phyloP scores from a whole-genome alignment of 2,888 invertebrate species.

The Gerosis bhagava region DNA sequence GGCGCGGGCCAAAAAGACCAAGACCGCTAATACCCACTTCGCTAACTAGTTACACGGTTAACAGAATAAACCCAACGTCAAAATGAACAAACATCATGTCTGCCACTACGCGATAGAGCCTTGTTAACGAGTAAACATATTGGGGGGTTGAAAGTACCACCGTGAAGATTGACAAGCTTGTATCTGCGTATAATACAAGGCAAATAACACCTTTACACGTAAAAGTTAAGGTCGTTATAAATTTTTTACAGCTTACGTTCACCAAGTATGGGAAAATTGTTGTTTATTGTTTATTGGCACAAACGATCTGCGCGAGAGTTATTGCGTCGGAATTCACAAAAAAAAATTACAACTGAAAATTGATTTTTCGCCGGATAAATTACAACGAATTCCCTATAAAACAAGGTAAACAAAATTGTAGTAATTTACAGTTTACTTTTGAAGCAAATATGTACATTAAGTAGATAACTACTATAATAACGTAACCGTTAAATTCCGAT shows the following conservation, averaged over 20 bases:
- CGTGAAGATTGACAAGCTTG: slow-evolving; percentile 44
- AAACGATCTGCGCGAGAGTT: slow-evolving; percentile 54
- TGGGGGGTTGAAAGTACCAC: slow-evolving; percentile 52
- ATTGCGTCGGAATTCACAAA: slow-evolving; percentile 55
- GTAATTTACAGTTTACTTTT: slow-evolving; percentile 9
- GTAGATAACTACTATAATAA: too few species aligned
- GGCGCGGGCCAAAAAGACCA: slow-evolving; percentile 63
- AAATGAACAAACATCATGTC: slow-evolving; percentile 37
- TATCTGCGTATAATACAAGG: slow-evolving; percentile 21
- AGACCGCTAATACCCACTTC: slow-evolving; percentile 69
- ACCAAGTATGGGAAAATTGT: slow-evolving; percentile 49
- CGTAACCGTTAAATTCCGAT: too few species aligned
- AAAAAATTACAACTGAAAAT: slow-evolving; percentile 65
- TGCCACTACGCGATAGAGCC: slow-evolving; percentile 35
- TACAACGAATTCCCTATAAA: slow-evolving; percentile 16
- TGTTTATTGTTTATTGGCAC: slow-evolving; percentile 72
- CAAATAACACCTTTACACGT: slow-evolving; percentile 2
- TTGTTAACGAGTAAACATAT: slow-evolving; percentile 33
- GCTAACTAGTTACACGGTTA: slow-evolving; percentile 62
- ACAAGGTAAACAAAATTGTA: slow-evolving; percentile 5
- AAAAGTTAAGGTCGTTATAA: neutral
- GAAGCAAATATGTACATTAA: slow-evolving; percentile 3
- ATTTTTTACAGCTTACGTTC: neutral
- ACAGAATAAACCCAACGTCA: slow-evolving; percentile 36
- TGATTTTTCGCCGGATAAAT: slow-evolving; percentile 44